These are phyloP conservation scores for Polyommatus iphigenia DNA, from an alignment of 2,888 invertebrate genomes.

Conservation along the genomic window DNA sequence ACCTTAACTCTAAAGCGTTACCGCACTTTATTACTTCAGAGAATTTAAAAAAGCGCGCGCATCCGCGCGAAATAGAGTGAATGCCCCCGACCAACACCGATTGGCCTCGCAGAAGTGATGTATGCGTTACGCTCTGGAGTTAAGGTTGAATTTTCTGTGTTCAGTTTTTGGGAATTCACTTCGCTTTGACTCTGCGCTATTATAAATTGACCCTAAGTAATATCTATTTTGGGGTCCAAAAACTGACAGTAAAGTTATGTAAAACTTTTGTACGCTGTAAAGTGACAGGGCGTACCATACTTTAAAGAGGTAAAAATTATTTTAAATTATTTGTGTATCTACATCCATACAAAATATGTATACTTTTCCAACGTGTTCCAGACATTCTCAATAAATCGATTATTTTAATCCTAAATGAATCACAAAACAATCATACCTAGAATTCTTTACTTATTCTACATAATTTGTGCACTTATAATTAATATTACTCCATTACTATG, in stretches of 20 bases:
- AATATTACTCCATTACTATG: background rate
- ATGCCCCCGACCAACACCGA: no score
- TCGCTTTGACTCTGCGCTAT: no score
- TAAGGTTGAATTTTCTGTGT: no score
- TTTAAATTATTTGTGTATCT: background rate
- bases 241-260: background rate
- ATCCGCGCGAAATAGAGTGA: no score
- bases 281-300: background rate
- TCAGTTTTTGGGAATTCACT: no score
- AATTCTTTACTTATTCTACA: background rate
- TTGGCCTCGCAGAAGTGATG: no score
- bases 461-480: background rate
- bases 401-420: background rate
- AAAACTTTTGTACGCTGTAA: background rate
- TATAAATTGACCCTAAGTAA: background rate
- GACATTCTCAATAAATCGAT: background rate
- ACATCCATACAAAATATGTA: background rate
- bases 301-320: background rate
- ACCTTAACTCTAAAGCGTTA: no score
- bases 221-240: conserved; percentile 1
- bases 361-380: background rate
- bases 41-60: no score
- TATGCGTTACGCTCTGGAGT: no score
- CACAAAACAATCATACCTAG: background rate
- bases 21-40: no score